These are phyloP conservation scores for Chrysomela aeneicollis DNA, from an alignment of 2,888 invertebrate species.

Conservation along the genomic window DNA sequence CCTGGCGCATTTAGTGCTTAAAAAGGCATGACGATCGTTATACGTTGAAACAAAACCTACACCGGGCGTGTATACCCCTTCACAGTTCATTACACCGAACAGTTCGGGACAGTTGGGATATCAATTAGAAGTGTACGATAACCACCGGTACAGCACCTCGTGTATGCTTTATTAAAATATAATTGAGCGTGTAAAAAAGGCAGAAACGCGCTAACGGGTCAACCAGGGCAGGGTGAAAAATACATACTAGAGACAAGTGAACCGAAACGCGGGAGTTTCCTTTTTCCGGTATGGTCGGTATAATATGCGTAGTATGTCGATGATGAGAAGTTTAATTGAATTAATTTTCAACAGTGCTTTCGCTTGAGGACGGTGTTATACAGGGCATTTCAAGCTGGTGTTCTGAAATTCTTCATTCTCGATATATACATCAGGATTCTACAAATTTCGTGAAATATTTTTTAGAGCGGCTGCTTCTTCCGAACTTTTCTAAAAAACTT, in stretches of 20 bases:
- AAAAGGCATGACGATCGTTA: conserved; percentile 37
- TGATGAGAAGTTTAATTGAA: background rate
- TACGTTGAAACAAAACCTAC: conserved; percentile 33
- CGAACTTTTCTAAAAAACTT: too few species aligned
- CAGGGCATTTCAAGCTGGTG: too few species aligned
- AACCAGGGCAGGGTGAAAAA: conserved; percentile 39
- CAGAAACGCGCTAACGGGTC: conserved; percentile 49
- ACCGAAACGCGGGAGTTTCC: conserved; percentile 38
- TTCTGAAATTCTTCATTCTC: too few species aligned
- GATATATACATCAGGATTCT: too few species aligned
- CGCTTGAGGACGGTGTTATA: too few species aligned
- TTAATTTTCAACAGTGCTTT: too few species aligned
- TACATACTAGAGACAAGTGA: conserved; percentile 47
- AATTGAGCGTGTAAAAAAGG: conserved; percentile 51
- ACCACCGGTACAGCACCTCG: conserved; percentile 46
- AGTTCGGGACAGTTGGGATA: conserved; percentile 55
- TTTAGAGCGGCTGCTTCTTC: too few species aligned
- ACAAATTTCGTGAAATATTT: too few species aligned
- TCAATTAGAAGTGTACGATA: conserved; percentile 46
- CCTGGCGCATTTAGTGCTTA: conserved; percentile 31
- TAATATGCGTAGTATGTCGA: background rate
- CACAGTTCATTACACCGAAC: conserved; percentile 54
- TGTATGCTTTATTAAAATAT: conserved; percentile 53
- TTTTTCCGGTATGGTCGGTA: conserved; percentile 51
- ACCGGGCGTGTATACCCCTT: conserved; percentile 31